Evolutionary conservation across 1,140 invertebrate genomes (phyloP), one percentile per base, ranked within the genome.

Genomic region (Orius laevigatus): DNA sequence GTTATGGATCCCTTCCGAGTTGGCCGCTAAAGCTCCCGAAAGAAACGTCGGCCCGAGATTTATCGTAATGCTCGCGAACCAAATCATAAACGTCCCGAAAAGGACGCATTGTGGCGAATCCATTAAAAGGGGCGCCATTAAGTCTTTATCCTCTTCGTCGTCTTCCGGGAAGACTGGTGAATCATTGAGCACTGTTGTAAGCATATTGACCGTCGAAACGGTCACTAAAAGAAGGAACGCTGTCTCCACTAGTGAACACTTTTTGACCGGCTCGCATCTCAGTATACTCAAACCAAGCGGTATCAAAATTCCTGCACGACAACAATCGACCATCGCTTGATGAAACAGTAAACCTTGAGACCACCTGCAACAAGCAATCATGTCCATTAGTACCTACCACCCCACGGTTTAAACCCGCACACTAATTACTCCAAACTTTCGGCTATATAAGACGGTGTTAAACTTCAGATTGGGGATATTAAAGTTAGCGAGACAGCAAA

Each of bases 61-160:
- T 59, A 92, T 86, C 8, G 87, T 88, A 57, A 91, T 81, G 47
- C 78, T 81, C 9, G 81, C 79, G 65, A 90, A 89, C 88, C 87
- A 91, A 58, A 90, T 90, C 78, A 91, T 91, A 65, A 86, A 86
- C 19, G 86, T 81, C 10, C 86, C 87, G 65, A 91, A 93, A 16
- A 89, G 71, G 5, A 91, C 84, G 64, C 87, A 93, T 70, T 88
- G 75, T 0, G 81, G 81, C 36, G 78, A 81, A 61, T 86, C 82
- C 75, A 82, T 77, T 38, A 85, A 67, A 44, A 81, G 62, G 2
- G 79, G 78, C 2, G 75, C 74, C 2, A 75, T 72, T 40, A 75
- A 66, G 58, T 77, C 75, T 11, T 70, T 69, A 41, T 54, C 50
- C n/a, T 51, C 57, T 47, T 78, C 77, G 56, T 79, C 79, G 54